These are phyloP conservation scores for Watersipora subatra DNA, from an alignment of 1,140 invertebrate genomes.

Conservation along the genomic window DNA sequence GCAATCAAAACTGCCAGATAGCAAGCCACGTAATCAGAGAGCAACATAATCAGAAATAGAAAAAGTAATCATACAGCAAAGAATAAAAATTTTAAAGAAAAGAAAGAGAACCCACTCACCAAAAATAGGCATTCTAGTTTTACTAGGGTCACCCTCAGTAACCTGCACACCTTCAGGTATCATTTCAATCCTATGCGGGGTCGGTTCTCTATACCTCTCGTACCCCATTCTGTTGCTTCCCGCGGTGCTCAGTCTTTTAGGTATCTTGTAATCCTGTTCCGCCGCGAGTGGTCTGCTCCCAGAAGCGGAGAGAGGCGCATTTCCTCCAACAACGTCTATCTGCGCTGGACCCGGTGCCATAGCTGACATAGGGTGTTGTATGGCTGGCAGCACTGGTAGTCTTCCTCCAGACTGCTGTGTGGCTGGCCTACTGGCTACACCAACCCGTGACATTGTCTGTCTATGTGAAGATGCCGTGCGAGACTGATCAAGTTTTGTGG, in stretches of 20 bases:
- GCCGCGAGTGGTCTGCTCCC: slow-evolving; percentile 23
- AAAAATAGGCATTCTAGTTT: slow-evolving; percentile 32
- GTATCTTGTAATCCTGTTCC: slow-evolving; percentile 15
- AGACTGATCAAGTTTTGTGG: too few species aligned
- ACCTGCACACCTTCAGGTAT: slow-evolving; percentile 36
- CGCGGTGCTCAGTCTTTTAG: slow-evolving; percentile 7
- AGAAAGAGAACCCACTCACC: slow-evolving; percentile 23
- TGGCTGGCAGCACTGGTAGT: slow-evolving; percentile 20
- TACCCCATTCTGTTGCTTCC: slow-evolving; percentile 16
- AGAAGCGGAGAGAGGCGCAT: slow-evolving; percentile 12
- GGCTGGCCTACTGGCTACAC: slow-evolving; percentile 15
- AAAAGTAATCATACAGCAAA: too few species aligned
- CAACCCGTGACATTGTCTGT: slow-evolving; percentile 25
- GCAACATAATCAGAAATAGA: too few species aligned
- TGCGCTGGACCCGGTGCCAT: slow-evolving; percentile 27
- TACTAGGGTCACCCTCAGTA: slow-evolving; percentile 25
- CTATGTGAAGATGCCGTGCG: too few species aligned
- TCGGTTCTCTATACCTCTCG: slow-evolving; percentile 5
- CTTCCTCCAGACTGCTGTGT: slow-evolving; percentile 15
- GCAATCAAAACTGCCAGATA: too few species aligned
- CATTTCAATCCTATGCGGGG: slow-evolving; percentile 16
- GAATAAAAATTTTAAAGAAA: too few species aligned
- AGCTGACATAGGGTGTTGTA: slow-evolving; percentile 26
- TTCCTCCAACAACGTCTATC: slow-evolving; percentile 19
- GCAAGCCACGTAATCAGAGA: too few species aligned